Base-by-base conservation (phyloP, 2,797 vertebrate species). In the Crocodylus rhombifer region DNA sequence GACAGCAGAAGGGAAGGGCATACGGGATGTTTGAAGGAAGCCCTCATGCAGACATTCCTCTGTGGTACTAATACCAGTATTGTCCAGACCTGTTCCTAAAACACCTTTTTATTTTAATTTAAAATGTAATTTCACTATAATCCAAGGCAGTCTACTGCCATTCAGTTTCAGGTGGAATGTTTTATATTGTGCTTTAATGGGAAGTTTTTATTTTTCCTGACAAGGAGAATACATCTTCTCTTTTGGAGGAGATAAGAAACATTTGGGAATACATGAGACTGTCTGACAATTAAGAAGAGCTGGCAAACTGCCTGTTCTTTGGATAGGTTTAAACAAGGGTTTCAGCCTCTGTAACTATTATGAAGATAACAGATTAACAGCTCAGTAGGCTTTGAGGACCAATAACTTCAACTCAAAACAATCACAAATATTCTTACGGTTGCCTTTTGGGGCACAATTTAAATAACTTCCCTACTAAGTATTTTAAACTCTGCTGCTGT, bases 1-100 rank as follows among this genome's bases (percentile, higher is more conserved):
- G 77, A 96, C 79, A 88, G 88, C 90, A 91, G 89, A 55, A 36
- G 36, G 89, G 94, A 96, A 86, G 84, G 91, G 81, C 33, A 91
- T 2, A 2, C 33, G 80, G 55, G 17, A 73, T 85, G 97, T 85
- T 87, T 83, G 82, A 90, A 30, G 69, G 69, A 94, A 91, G 78
- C 71, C 77, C 61, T 86, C 62, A 33, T 71, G 64, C 33, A 93
- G 88, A 63, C 9, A 42, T 10, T 82, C 87, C 92, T 87, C 21
- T 82, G 25, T n/a, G 13, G 61, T 33, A 75, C 18, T 87, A 67
- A 51, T 21, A 79, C 12, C 51, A 28, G 84, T 77, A 86, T 85
- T 94, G 89, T 80, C 58, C 79, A 63, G n/a, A 25, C 79, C 73
- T 75, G 42, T 9, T 88, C 57, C 58, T 3, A 4, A 6, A 55